Conservation (phyloP, 2,888 invertebrate genomes). For the Protonemura montana region DNA sequence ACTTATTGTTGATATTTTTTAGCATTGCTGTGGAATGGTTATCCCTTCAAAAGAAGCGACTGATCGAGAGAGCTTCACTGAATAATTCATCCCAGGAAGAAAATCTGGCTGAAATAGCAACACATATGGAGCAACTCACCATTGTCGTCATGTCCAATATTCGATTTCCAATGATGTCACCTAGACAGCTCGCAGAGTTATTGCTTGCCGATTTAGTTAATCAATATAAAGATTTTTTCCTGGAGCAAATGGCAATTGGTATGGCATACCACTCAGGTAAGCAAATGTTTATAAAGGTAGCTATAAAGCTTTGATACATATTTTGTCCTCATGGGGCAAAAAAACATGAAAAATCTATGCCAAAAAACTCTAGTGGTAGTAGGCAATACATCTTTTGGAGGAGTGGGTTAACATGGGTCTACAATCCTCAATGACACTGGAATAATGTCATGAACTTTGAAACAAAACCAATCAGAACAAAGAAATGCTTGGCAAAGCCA, state of each 20-base stretch:
- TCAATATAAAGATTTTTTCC: slow-evolving; percentile 85
- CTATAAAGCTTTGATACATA: too few relatives aligned
- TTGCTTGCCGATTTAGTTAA: slow-evolving; percentile 79
- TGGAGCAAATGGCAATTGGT: slow-evolving; percentile 86
- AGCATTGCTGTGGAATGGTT: slow-evolving; percentile 83
- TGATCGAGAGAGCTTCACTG: slow-evolving; percentile 59
- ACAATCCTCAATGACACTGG: too few relatives aligned
- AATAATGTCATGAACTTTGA: too few relatives aligned
- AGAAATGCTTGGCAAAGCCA: too few relatives aligned
- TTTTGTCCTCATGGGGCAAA: too few relatives aligned
- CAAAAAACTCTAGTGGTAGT: too few relatives aligned
- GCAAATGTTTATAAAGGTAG: too few relatives aligned
- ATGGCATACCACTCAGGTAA: slow-evolving; percentile 86
- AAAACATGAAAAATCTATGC: too few relatives aligned
- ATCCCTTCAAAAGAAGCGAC: slow-evolving; percentile 70
- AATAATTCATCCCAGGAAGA: slow-evolving; percentile 60
- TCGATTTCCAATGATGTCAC: slow-evolving; percentile 94
- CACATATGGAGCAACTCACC: slow-evolving; percentile 73
- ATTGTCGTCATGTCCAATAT: slow-evolving; percentile 76
- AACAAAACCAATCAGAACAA: too few relatives aligned
- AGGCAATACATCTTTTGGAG: too few relatives aligned
- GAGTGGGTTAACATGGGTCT: too few relatives aligned
- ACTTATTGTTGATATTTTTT: slow-evolving; percentile 43
- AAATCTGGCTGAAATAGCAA: slow-evolving; percentile 57
- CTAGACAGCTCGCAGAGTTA: slow-evolving; percentile 83